Percentiles rank a stretch among this genome's conserved stretches.
Conservation (phyloP, 1,140 invertebrate species). For the Eurosta solidaginis region DNA sequence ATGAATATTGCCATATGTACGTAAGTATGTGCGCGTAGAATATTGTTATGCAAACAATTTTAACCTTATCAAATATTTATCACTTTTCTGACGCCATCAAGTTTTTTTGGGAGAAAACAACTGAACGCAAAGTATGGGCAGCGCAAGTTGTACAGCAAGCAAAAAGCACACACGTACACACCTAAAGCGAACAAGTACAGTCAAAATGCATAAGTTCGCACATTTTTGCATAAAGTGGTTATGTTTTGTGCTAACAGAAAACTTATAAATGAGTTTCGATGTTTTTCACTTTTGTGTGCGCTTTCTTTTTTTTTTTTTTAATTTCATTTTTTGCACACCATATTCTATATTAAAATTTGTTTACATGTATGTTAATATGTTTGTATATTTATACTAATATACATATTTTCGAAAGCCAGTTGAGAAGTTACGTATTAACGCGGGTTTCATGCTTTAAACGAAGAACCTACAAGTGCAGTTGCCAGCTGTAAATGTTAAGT, state of each 20-base stretch:
- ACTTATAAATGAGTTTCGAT: conserved; percentile 13
- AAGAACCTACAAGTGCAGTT: too few species aligned
- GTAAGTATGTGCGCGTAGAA: neutral
- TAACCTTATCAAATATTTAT: conserved; percentile 28
- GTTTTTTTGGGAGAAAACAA: neutral
- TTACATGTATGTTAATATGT: neutral
- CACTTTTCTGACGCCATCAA: conserved; percentile 1
- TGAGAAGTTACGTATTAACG: neutral
- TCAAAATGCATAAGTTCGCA: too few species aligned
- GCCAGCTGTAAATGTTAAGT: too few species aligned
- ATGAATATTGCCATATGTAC: neutral
- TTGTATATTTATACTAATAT: too few species aligned
- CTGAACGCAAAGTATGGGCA: neutral
- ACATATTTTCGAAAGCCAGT: neutral
- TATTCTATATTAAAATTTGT: too few species aligned
- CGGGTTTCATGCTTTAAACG: neutral
- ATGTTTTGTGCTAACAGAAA: neutral
- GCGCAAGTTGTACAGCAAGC: too few species aligned
- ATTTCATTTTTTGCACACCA: neutral
- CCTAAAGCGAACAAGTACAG: too few species aligned
- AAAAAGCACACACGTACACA: neutral
- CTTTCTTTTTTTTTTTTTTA: neutral
- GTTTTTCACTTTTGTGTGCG: neutral
- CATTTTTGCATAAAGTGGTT: neutral
- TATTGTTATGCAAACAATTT: neutral